Conservation (phyloP, 2,888 invertebrate genomes). For the Seladonia tumulorum region DNA sequence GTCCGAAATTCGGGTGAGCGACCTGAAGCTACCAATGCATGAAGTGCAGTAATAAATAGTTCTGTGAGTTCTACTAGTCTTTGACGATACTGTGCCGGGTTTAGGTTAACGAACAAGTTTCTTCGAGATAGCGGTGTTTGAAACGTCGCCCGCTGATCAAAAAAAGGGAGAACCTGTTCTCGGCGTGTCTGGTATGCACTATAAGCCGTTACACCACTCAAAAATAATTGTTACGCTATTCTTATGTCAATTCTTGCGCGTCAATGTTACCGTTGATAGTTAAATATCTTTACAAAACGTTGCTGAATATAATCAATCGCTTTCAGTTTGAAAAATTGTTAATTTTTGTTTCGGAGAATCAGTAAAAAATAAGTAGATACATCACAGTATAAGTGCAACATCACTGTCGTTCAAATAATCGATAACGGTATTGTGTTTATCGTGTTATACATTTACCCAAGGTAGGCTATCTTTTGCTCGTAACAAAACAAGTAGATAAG, state of each 20-base stretch:
- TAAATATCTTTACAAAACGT: neutral
- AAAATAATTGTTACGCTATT: slow-evolving; percentile 7
- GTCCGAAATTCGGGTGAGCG: slow-evolving; percentile 4
- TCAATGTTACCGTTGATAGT: neutral
- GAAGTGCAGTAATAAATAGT: slow-evolving; percentile 44
- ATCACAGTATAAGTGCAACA: neutral
- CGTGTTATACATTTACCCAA: neutral
- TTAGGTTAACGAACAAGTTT: slow-evolving; percentile 39
- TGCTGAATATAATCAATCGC: neutral
- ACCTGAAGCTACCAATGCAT: slow-evolving; percentile 37
- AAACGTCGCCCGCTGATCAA: neutral
- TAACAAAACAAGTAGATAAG: neutral
- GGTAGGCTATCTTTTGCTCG: neutral
- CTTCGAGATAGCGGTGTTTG: neutral
- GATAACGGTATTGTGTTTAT: neutral
- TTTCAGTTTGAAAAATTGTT: neutral
- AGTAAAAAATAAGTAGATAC: neutral
- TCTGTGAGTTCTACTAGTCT: neutral
- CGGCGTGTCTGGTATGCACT: neutral
- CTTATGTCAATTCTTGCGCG: neutral
- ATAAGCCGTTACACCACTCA: neutral
- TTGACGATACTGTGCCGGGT: neutral
- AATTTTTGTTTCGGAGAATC: too few relatives aligned
- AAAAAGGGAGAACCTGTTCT: neutral
- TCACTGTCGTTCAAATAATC: neutral